These are phyloP conservation scores for Holotrichia oblita DNA, from an alignment of 1,140 invertebrate species.

Conservation along the genomic window DNA sequence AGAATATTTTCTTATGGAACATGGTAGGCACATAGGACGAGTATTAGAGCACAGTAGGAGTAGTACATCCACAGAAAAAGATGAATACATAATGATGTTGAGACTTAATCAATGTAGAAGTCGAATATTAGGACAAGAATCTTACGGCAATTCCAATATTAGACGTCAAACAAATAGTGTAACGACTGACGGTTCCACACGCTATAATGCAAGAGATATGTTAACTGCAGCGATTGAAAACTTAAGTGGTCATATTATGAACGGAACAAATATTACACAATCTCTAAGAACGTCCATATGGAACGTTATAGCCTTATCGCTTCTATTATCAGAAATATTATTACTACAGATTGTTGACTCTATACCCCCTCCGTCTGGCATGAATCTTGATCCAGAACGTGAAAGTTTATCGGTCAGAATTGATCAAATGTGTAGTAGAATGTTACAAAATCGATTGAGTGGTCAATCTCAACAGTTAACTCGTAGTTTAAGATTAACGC, in stretches of 20 bases:
- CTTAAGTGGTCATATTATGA: conserved; percentile 27
- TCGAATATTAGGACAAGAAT: conserved; percentile 19
- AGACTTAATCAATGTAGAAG: conserved; percentile 41
- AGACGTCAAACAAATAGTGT: conserved; percentile 41
- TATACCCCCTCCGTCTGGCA: too few species aligned
- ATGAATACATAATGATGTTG: conserved; percentile 37
- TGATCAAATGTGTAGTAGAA: too few species aligned
- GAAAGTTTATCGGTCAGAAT: too few species aligned
- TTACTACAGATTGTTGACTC: too few species aligned
- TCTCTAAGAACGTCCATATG: conserved; percentile 49
- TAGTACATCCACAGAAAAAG: conserved; percentile 16
- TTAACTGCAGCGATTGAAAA: conserved; percentile 27
- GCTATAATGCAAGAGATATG: conserved; percentile 37
- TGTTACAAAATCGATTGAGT: too few species aligned
- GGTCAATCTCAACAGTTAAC: conserved; percentile 52
- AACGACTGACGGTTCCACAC: conserved; percentile 40
- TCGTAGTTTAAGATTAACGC: conserved; percentile 54
- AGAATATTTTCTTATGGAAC: conserved; percentile 47
- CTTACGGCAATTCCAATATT: background rate
- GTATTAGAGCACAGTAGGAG: background rate
- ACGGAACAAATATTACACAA: conserved; percentile 20
- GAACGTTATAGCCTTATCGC: too few species aligned
- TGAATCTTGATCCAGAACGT: too few species aligned
- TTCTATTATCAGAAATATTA: conserved; percentile 56
- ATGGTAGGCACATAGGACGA: conserved; percentile 44